Conservation (phyloP, 2,888 invertebrate species). For the Ormyrus thymus region DNA sequence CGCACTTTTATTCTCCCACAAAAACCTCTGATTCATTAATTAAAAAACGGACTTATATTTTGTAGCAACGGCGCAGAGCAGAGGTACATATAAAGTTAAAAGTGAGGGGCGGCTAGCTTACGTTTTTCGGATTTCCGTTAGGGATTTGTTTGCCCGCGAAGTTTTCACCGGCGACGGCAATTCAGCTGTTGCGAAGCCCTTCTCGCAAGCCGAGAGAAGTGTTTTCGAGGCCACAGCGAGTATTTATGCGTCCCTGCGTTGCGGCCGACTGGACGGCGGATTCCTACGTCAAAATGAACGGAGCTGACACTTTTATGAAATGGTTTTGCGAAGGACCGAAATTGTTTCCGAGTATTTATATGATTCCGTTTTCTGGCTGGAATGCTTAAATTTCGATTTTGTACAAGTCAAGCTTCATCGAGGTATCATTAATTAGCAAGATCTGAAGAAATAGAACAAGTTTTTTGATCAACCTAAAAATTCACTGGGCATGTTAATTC, state of each 20-base stretch:
- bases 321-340: too few species aligned
- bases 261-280: not conserved
- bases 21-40: too few species aligned
- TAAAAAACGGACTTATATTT: too few species aligned
- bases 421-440: not conserved
- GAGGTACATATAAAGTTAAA: not conserved
- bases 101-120: constrained; percentile 11
- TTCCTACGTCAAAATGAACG: too few species aligned
- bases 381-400: too few species aligned
- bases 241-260: too few species aligned
- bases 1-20: too few species aligned
- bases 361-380: too few species aligned
- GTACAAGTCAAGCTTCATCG: too few species aligned
- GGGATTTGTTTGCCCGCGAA: constrained; percentile 74
- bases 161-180: constrained; percentile 68
- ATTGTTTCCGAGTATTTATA: too few species aligned
- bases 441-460: constrained; percentile 4
- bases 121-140: constrained; percentile 67
- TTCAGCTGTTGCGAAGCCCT: constrained; percentile 71
- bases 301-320: too few species aligned
- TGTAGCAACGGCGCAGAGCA: too few species aligned
- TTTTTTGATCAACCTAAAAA: constrained; percentile 3
- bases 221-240: constrained; percentile 53
- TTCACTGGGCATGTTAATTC: not conserved
- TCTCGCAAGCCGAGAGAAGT: constrained; percentile 61